These are phyloP conservation scores for Sebastolobus alascanus DNA, from an alignment of 2,797 vertebrate genomes.

Conservation along the genomic window DNA sequence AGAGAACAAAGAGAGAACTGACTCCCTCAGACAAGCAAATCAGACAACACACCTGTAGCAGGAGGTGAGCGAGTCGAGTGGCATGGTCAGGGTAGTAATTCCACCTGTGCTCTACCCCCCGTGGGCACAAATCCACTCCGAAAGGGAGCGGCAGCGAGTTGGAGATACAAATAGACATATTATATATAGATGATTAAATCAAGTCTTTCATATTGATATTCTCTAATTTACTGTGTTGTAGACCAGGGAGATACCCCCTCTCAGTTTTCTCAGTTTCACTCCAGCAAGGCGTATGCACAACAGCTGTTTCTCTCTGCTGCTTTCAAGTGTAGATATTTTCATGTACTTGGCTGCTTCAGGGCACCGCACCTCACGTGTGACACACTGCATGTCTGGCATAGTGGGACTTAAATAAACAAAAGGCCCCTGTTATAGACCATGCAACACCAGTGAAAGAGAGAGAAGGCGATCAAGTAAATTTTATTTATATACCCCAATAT, in stretches of 20 bases:
- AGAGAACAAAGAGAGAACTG: constrained; percentile 74
- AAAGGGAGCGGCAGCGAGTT: constrained; percentile 13
- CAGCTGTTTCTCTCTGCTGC: constrained; percentile 86
- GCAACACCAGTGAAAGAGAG: constrained; percentile 67
- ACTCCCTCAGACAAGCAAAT: constrained; percentile 65
- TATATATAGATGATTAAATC: background rate
- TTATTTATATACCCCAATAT: background rate
- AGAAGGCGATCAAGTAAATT: background rate
- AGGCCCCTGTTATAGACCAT: constrained; percentile 85
- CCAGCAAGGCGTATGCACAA: constrained; percentile 77
- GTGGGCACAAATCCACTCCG: constrained; percentile 43
- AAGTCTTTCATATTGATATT: constrained; percentile 22
- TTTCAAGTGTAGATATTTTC: constrained; percentile 89
- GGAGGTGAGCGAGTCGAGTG: constrained; percentile 66
- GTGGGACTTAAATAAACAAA: constrained; percentile 89
- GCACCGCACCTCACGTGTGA: constrained; percentile 87
- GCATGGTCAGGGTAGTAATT: constrained; percentile 63
- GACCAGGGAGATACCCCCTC: constrained; percentile 15
- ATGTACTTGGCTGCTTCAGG: constrained; percentile 84
- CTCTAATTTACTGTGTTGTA: constrained; percentile 16
- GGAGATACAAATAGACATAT: constrained; percentile 8
- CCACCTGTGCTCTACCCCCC: constrained; percentile 42
- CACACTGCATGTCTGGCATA: constrained; percentile 88
- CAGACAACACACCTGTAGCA: constrained; percentile 79
- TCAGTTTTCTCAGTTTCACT: constrained; percentile 49